Base-by-base conservation (phyloP, 2,113 vertebrate species). In the Chloropsis hardwickii region DNA sequence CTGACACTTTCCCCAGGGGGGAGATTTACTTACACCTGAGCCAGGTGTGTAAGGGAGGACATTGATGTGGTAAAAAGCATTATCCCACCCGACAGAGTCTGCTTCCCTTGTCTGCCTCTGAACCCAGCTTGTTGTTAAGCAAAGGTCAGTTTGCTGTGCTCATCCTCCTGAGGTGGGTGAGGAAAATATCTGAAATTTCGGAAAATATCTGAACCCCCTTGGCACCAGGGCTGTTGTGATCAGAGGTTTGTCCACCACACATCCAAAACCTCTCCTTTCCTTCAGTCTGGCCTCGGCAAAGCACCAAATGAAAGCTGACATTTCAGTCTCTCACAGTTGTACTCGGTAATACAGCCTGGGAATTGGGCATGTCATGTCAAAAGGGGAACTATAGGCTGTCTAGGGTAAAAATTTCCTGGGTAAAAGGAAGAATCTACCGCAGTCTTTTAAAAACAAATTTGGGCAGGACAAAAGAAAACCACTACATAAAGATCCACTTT, bases 181-280 rank as follows among this genome's bases (percentile, higher is more conserved):
- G 37, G 39, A 62, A 61, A 83, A 61, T 31, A 82, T 7, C 45
- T 51, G 31, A 71, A 61, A 71, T 35, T 61, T 61, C 47, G 25
- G 31, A 17, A 35, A 51, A 31, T 51, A 31, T 15, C 33, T 14
- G 35, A 79, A 25, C 25, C 6, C 29, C 7, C 29, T 21, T 0
- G 0, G 37, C 20, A 28, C n/a, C 12, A 9, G 13, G 29, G 48
- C 56, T 62, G 40, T 56, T 21, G 8, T 0, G 9, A 21, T 21
- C 57, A 71, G 48, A 72, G 42, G 9, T 48, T 56, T 80, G 50
- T 61, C 66, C 35, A 37, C 35, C 56, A 64, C 7, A 8, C 42
- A 40, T 61, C 57, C 57, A 5, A 57, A 80, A 40, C 18, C 21
- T 45, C 28, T 40, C 28, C n/a, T 48, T 31, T 28, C 35, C 18